Conservation (phyloP, 2,888 invertebrate species). For the Drosophila austrosaltans region DNA sequence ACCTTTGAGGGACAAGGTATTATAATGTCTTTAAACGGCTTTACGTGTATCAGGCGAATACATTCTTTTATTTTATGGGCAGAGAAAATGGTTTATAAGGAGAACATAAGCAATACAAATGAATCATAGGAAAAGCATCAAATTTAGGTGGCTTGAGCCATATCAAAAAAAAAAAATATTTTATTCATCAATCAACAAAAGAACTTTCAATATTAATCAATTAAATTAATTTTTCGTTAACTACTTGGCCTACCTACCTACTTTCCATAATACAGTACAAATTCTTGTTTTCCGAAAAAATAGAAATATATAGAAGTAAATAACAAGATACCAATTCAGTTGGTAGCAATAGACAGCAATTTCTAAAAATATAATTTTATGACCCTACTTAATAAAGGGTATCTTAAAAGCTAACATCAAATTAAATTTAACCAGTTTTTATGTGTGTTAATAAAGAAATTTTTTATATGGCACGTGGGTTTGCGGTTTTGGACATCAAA, state of each 20-base stretch:
- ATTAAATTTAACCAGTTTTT: not conserved
- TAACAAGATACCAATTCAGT: not conserved
- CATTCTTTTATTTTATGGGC: too few species aligned
- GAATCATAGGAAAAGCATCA: too few species aligned
- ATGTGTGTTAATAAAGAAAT: slow-evolving; percentile 54
- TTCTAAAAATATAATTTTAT: not conserved
- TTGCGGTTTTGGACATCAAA: slow-evolving; percentile 23
- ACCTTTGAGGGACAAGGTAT: not conserved
- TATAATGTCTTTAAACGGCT: not conserved
- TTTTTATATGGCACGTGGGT: slow-evolving; percentile 33
- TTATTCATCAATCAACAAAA: not conserved
- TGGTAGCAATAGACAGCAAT: not conserved
- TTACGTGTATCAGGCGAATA: too few species aligned
- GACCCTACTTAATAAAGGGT: not conserved
- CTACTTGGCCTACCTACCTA: too few species aligned
- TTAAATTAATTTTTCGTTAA: too few species aligned
- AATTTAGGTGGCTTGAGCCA: not conserved
- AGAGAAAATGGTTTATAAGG: too few species aligned
- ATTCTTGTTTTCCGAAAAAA: too few species aligned
- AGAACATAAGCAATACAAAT: too few species aligned
- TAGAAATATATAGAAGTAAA: too few species aligned
- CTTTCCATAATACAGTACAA: too few species aligned
- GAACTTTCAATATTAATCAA: too few species aligned
- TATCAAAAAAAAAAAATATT: not conserved
- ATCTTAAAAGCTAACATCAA: not conserved